phyloP scores from a whole-genome alignment of 2,113 vertebrate genomes.

The Sapajus apella region DNA sequence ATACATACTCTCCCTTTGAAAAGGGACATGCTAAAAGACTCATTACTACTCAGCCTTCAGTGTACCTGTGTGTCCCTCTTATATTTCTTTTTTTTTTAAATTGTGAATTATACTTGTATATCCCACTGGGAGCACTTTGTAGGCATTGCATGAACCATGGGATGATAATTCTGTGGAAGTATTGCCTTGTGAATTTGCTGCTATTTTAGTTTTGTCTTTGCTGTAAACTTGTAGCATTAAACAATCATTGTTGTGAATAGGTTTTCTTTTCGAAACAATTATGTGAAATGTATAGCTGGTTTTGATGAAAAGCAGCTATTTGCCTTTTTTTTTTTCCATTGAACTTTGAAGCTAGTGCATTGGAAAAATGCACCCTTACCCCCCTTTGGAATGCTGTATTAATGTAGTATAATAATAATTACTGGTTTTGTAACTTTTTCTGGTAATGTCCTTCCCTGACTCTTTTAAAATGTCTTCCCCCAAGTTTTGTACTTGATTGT shows the following conservation, averaged over 20 bases:
- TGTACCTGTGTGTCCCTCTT: slow-evolving; percentile 88
- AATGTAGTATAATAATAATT: slow-evolving; percentile 86
- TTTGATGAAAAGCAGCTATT: slow-evolving; percentile 81
- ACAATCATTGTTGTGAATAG: slow-evolving; percentile 92
- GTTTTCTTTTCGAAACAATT: slow-evolving; percentile 85
- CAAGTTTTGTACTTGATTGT: slow-evolving; percentile 84
- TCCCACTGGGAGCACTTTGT: slow-evolving; percentile 97
- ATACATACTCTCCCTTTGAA: slow-evolving; percentile 69
- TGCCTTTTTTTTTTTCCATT: slow-evolving; percentile 58
- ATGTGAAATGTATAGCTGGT: slow-evolving; percentile 84
- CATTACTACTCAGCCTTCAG: slow-evolving; percentile 74
- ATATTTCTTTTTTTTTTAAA: slow-evolving; percentile 26
- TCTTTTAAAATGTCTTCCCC: slow-evolving; percentile 73
- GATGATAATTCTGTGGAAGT: slow-evolving; percentile 84
- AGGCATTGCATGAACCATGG: slow-evolving; percentile 88
- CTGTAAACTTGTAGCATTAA: slow-evolving; percentile 97
- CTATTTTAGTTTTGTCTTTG: slow-evolving; percentile 91
- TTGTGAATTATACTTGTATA: slow-evolving; percentile 89
- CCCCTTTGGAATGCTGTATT: slow-evolving; percentile 83
- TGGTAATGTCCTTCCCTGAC: slow-evolving; percentile 75
- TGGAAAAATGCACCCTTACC: slow-evolving; percentile 83
- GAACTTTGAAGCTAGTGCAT: slow-evolving; percentile 87
- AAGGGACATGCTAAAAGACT: slow-evolving; percentile 79
- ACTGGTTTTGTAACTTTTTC: slow-evolving; percentile 82
- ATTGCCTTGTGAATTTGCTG: slow-evolving; percentile 93